A percentile compares a stretch with the other conserved stretches of the same genome.
phyloP scores from a whole-genome alignment of 2,888 invertebrate genomes.

The Xestobium rufovillosum region DNA sequence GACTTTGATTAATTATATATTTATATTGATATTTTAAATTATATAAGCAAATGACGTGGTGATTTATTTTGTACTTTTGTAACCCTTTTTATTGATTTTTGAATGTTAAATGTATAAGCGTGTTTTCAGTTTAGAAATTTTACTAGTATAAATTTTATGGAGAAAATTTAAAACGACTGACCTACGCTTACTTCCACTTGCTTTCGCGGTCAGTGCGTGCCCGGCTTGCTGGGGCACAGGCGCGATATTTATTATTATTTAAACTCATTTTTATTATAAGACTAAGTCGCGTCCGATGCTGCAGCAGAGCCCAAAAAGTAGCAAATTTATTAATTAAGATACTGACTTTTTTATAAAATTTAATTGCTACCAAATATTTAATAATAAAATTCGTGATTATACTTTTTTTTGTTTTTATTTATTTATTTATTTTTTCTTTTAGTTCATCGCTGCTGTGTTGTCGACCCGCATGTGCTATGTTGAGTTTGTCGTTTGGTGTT shows the following conservation, averaged over 20 bases:
- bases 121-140: slow-evolving; percentile 45
- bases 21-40: slow-evolving; percentile 45
- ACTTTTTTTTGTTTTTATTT: slow-evolving; percentile 39
- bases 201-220: slow-evolving; percentile 31
- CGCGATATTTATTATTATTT: slow-evolving; percentile 28
- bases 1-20: slow-evolving; percentile 41
- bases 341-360: slow-evolving; percentile 41
- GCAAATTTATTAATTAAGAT: slow-evolving; percentile 38
- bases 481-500: slow-evolving; percentile 35
- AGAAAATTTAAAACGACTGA: slow-evolving; percentile 37
- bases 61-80: slow-evolving; percentile 34
- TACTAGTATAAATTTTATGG: slow-evolving; percentile 40
- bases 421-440: slow-evolving; percentile 31
- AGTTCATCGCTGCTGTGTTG: slow-evolving; percentile 9
- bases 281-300: slow-evolving; percentile 34
- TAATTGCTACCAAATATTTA: slow-evolving; percentile 47
- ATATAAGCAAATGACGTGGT: slow-evolving; percentile 37
- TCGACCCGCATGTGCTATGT: slow-evolving; percentile 28
- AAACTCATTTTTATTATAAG: slow-evolving; percentile 30
- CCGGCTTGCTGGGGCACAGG: slow-evolving; percentile 26
- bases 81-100: slow-evolving; percentile 41
- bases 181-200: slow-evolving; percentile 36
- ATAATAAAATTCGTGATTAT: slow-evolving; percentile 46
- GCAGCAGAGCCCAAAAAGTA: slow-evolving; percentile 33
- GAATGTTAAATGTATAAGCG: slow-evolving; percentile 44